Conservation (phyloP, 2,113 vertebrate genomes). For the Heterotilapia buettikoferi region DNA sequence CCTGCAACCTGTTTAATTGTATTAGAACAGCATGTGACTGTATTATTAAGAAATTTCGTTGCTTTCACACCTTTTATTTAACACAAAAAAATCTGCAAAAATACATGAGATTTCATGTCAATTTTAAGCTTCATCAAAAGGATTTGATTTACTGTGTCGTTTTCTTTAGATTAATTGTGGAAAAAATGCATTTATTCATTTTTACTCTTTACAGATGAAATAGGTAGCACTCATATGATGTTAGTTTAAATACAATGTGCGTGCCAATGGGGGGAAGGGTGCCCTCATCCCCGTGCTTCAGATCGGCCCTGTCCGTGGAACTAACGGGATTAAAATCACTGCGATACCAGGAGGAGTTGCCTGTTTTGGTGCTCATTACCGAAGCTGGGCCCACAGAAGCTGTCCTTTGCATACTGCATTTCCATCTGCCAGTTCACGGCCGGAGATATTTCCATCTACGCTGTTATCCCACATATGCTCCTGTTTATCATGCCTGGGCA, state of each 20-base stretch:
- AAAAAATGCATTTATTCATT: neutral
- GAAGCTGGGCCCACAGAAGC: neutral
- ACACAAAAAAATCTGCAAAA: neutral
- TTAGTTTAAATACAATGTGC: neutral
- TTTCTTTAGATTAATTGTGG: neutral
- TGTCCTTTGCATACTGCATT: constrained; percentile 14
- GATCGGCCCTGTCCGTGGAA: neutral
- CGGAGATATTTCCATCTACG: neutral
- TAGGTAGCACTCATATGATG: neutral
- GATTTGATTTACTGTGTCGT: neutral
- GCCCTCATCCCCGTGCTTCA: neutral
- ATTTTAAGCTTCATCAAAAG: neutral
- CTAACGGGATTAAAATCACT: neutral
- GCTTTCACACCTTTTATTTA: too few species aligned
- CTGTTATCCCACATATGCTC: neutral
- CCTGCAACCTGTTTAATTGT: too few species aligned
- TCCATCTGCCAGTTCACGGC: neutral
- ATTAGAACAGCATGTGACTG: too few species aligned
- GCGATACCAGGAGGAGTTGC: neutral
- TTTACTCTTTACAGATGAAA: neutral
- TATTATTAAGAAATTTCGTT: too few species aligned
- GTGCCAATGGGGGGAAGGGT: neutral
- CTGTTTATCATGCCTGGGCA: neutral
- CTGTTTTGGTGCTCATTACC: neutral
- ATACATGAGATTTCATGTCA: neutral